Evolutionary conservation across 2,797 vertebrate species (phyloP), one percentile per base, ranked within the genome.

Genomic region (Myotis pilosus): DNA sequence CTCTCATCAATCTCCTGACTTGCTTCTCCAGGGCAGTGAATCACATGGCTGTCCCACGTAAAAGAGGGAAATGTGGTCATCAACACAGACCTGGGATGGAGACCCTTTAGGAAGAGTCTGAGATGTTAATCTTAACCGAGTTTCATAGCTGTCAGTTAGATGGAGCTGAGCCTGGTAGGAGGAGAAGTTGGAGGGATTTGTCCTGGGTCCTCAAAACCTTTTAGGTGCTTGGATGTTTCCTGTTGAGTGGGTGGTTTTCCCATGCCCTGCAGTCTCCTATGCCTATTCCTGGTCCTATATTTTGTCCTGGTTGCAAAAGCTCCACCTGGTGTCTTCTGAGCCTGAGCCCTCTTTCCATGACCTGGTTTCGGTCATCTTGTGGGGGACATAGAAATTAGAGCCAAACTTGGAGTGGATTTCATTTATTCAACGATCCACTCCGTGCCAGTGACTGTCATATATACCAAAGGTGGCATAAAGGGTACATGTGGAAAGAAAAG

Each of bases 401-500:
- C 3, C 17, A 92, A 75, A 74, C 23, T 90, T 85, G 44, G 62
- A 68, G 41, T 95, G 30, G 36, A 86, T 86, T 94, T 92, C 47
- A 78, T 87, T 82, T 92, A 49, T 74, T 94, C 72, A 79, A 10
- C 22, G 69, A 17, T 87, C 17, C 66, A 19, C 55, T 92, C 7
- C n/a, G 9, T 94, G 51, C 9, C 30, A 36, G 28, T 71, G 78
- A 60, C 41, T 80, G 7, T n/a, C 22, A 9, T 23, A 8, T 44
- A 51, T 33, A 36, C 20, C 66, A 87, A 80, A 84, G 47, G 82
- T 60, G 41, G 30, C 19, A n/a, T 72, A 36, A 38, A 72, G 28
- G 10, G 19, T 25, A 0, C 6, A 3, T n/a, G 36, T 68, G 53
- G n/a, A 51, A 78, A 85, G 78, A 81, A 47, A 47, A 23, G 17